Base-by-base conservation (phyloP, 1,140 invertebrate genomes). In the Aethina tumida region DNA sequence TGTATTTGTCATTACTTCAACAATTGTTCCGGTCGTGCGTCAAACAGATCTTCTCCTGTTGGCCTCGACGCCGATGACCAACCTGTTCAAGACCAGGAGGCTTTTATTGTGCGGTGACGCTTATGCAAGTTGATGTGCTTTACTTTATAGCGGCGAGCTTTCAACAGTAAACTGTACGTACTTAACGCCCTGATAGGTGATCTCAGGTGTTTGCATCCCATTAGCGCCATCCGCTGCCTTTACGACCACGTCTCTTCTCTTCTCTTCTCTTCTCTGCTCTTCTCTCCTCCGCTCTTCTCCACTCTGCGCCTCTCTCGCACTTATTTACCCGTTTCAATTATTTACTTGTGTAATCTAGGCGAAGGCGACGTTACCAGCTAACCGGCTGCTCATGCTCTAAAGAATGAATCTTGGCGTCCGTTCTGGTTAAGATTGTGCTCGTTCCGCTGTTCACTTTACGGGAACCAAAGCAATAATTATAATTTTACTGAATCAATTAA, bases 151-250 rank as follows among this genome's bases (percentile, higher is more conserved):
- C 41, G 42, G 42, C 47, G 50, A 41, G 50, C 50, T 52, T 52
- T 52, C 50, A 52, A 44, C 44, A 33, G 41, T 41, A 43, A 44
- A 39, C 47, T 42, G 44, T 27, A 14, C 26, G 38, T 47, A 50
- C 50, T 52, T 52, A 52, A 46, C 45, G 39, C 27, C 20, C 45
- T 49, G 48, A 53, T 50, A 48, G 48, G 48, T 44, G 51, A 53
- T 53, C 51, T 49, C 51, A 53, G 51, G 51, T 53, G 51, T 53
- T 53, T 50, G 45, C 47, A 53, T 53, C 45, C 51, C 51, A 53
- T 53, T 53, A 53, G 39, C 51, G 40, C 51, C 51, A 53, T 50
- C 48, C 39, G 43, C 30, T 22, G 25, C 43, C 27, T 31, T 31
- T 17, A 25, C 33, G 22, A 14, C 37, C 4, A 27, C 14, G 24